These are phyloP conservation scores for Heterocephalus glaber DNA, from an alignment of 2,113 vertebrate species.

Conservation along the genomic window DNA sequence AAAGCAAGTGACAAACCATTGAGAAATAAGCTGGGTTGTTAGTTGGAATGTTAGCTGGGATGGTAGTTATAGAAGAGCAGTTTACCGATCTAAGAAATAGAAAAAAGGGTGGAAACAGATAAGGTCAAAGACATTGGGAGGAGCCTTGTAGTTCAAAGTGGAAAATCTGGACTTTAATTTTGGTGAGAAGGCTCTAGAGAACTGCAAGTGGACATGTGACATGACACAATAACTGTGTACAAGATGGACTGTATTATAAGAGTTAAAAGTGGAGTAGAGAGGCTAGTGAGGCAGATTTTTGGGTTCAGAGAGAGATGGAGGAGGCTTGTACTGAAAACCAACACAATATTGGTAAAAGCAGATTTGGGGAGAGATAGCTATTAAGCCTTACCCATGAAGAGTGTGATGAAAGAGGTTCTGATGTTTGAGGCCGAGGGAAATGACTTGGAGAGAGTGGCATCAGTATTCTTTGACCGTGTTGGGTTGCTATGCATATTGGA, in stretches of 20 bases:
- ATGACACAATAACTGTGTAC: background rate
- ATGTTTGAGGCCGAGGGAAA: background rate
- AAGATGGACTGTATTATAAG: background rate
- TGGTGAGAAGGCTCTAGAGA: background rate
- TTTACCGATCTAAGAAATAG: background rate
- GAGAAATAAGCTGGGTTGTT: background rate
- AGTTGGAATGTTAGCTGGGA: background rate
- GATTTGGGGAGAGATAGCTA: background rate
- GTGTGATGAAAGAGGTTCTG: background rate
- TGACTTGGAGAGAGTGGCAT: background rate
- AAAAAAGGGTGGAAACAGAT: background rate
- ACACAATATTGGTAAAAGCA: background rate
- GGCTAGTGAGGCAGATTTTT: background rate
- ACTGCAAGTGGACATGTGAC: background rate
- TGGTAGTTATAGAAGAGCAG: background rate
- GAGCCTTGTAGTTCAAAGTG: background rate
- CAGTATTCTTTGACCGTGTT: background rate
- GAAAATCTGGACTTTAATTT: background rate
- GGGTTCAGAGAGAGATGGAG: background rate
- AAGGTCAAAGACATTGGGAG: background rate
- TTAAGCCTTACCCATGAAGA: background rate
- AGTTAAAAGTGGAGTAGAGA: background rate
- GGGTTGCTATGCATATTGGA: background rate
- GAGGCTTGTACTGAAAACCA: background rate
- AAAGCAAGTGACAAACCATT: background rate